These are phyloP conservation scores for Helicoverpa zea DNA, from an alignment of 1,140 invertebrate species.

Conservation along the genomic window DNA sequence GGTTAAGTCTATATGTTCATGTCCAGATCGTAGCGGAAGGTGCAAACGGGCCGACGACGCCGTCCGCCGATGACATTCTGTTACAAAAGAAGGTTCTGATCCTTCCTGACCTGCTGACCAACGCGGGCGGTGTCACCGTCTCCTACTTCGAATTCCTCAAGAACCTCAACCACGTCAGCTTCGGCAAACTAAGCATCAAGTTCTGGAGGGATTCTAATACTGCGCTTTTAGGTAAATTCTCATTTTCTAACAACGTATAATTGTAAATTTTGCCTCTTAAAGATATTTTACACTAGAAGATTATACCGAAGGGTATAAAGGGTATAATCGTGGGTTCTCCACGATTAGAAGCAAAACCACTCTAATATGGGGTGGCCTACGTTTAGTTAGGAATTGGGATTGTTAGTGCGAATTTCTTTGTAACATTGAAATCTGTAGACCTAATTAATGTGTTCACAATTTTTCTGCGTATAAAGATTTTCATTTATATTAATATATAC, in stretches of 20 bases:
- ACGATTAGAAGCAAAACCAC: no score
- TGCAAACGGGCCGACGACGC: slow-evolving; percentile 96
- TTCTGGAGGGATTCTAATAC: slow-evolving; percentile 93
- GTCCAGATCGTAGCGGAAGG: slow-evolving; percentile 90
- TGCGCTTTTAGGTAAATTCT: slow-evolving; percentile 64
- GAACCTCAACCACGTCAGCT: slow-evolving; percentile 92
- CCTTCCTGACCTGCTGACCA: slow-evolving; percentile 94
- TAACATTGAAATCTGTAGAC: no score
- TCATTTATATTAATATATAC: no score
- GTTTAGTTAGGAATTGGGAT: no score
- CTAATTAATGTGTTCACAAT: no score
- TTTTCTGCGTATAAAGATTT: no score
- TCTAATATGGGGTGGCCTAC: no score
- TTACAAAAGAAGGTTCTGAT: slow-evolving; percentile 91
- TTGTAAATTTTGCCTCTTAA: not conserved
- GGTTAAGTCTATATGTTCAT: no score
- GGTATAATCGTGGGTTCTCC: no score
- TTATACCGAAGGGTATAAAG: no score
- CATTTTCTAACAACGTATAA: not conserved
- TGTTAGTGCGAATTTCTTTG: no score
- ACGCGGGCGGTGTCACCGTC: slow-evolving; percentile 96
- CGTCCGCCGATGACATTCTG: slow-evolving; percentile 93
- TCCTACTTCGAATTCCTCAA: slow-evolving; percentile 98
- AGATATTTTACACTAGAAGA: no score
- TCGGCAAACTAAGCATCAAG: slow-evolving; percentile 95